A percentile compares a stretch with the other conserved stretches of the same genome.
These are phyloP conservation scores for Drosophila sucinea DNA, from an alignment of 1,140 invertebrate species.

Conservation along the genomic window DNA sequence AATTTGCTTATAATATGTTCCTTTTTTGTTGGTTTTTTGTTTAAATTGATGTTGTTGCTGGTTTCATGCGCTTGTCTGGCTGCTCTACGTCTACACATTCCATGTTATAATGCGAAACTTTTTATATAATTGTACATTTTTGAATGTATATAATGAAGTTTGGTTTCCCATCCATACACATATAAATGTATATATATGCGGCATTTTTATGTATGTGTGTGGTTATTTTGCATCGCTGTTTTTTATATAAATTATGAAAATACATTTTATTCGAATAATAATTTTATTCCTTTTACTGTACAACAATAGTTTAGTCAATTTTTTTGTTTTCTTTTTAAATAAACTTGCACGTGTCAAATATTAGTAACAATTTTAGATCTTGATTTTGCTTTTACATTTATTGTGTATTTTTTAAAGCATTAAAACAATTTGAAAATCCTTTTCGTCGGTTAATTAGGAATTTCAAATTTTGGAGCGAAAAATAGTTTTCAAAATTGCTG, in stretches of 20 bases:
- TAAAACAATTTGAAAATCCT: constrained; percentile 57
- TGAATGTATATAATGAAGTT: constrained; percentile 68
- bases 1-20: constrained; percentile 66
- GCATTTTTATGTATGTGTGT: constrained; percentile 31
- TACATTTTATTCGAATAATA: constrained; percentile 78
- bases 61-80: constrained; percentile 38
- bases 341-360: constrained; percentile 71
- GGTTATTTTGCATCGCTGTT: constrained; percentile 54
- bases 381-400: constrained; percentile 27
- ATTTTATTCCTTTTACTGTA: constrained; percentile 69
- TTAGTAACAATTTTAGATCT: constrained; percentile 54
- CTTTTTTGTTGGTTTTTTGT: constrained; percentile 46
- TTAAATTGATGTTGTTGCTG: constrained; percentile 30
- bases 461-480: constrained; percentile 51
- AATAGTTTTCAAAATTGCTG: constrained; percentile 51
- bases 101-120: constrained; percentile 41
- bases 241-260: constrained; percentile 78
- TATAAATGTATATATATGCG: constrained; percentile 46
- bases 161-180: constrained; percentile 37
- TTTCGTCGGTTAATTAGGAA: constrained; percentile 38
- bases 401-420: constrained; percentile 56
- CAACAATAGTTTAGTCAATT: constrained; percentile 43
- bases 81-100: constrained; percentile 51
- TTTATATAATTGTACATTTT: constrained; percentile 58
- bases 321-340: constrained; percentile 47